Evolutionary conservation across 2,797 vertebrate species (phyloP).

Genomic region (Ctenopoma kingsleyae): DNA sequence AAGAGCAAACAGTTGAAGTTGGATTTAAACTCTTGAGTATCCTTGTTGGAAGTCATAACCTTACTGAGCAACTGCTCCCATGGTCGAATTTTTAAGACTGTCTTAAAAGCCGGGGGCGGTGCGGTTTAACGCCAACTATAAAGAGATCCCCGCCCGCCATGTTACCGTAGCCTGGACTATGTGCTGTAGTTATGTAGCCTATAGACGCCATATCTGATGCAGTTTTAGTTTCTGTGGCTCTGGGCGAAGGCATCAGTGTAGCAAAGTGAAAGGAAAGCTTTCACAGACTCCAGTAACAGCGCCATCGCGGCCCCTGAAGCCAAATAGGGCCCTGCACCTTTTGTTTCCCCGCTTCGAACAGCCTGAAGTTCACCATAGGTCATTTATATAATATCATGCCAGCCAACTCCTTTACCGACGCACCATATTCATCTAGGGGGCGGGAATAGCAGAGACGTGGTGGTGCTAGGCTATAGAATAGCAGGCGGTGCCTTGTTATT

Average conservation of each 20-base stretch:
- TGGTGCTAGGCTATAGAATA: constrained; percentile 14
- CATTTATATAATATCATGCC: constrained; percentile 58
- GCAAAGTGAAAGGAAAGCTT: not conserved
- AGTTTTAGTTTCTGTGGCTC: not conserved
- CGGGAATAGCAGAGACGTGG: constrained; percentile 2
- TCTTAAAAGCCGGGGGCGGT: constrained; percentile 2
- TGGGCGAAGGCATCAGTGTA: not conserved
- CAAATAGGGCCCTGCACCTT: constrained; percentile 34
- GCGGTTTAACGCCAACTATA: not conserved
- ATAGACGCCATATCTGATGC: constrained; percentile 7
- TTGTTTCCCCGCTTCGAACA: constrained; percentile 26
- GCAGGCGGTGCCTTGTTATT: constrained; percentile 40
- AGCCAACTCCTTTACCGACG: constrained; percentile 33
- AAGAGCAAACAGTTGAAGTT: not conserved
- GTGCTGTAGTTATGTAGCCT: not conserved
- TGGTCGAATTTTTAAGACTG: not conserved
- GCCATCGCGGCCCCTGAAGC: constrained; percentile 20
- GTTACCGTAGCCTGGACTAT: not conserved
- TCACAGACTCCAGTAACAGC: not conserved
- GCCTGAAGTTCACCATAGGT: constrained; percentile 49
- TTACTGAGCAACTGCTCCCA: not conserved
- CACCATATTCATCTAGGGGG: constrained; percentile 31
- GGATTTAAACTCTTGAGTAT: not conserved
- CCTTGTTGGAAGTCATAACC: constrained; percentile 15
- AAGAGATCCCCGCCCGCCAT: not conserved